A percentile compares a stretch with the other conserved stretches of the same genome.
These are phyloP conservation scores for Bettongia penicillata DNA, from an alignment of 2,113 vertebrate genomes.

Conservation along the genomic window DNA sequence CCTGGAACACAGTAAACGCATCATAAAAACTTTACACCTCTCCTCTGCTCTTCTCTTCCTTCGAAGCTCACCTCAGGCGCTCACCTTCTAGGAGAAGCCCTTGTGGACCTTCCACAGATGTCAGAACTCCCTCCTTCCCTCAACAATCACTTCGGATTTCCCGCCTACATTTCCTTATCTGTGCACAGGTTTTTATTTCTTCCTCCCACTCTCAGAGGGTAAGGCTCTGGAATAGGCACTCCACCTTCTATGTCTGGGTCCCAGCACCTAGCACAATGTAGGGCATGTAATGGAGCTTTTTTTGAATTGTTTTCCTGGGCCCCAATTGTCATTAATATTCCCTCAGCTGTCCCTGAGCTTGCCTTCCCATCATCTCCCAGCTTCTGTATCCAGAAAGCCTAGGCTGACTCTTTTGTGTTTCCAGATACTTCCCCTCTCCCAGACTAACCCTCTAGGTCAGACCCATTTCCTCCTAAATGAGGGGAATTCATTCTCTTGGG, in stretches of 20 bases:
- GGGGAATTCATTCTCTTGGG: not conserved
- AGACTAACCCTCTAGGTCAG: not conserved
- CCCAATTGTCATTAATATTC: not conserved
- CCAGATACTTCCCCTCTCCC: not conserved
- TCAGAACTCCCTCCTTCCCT: not conserved
- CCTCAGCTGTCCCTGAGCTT: not conserved
- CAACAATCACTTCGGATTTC: not conserved
- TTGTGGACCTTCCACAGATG: not conserved
- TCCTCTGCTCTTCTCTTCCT: not conserved
- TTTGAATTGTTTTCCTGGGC: not conserved
- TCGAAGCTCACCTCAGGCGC: not conserved
- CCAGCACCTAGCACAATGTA: not conserved
- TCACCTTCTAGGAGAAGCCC: not conserved
- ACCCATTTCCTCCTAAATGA: not conserved
- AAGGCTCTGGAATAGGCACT: not conserved
- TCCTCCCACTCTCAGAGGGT: not conserved
- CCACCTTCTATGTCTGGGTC: accelerated
- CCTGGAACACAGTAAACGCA: not conserved
- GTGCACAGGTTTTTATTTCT: not conserved
- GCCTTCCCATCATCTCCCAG: not conserved
- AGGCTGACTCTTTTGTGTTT: not conserved
- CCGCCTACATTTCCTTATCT: not conserved
- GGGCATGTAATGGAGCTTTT: not conserved
- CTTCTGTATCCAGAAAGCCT: not conserved
- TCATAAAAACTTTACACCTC: not conserved